These are phyloP conservation scores for Salarias fasciatus DNA, from an alignment of 2,797 vertebrate species.

Conservation along the genomic window DNA sequence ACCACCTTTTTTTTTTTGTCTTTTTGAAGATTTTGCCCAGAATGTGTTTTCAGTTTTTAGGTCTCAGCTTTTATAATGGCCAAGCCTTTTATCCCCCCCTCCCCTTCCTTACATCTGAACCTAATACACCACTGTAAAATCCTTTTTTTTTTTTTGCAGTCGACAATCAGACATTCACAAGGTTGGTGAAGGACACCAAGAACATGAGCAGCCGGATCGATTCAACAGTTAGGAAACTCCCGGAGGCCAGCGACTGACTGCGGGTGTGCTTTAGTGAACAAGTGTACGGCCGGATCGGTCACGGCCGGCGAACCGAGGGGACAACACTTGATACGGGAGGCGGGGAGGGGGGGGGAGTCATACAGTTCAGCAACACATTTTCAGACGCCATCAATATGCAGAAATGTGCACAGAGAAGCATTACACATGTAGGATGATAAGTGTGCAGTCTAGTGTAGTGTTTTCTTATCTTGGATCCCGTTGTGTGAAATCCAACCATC, in stretches of 20 bases:
- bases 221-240: slow-evolving; percentile 61
- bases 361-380: slow-evolving; percentile 24
- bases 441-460: slow-evolving; percentile 8
- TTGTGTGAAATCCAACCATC: slow-evolving; percentile 14
- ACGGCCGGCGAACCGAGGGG: slow-evolving; percentile 19
- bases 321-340: slow-evolving; percentile 33
- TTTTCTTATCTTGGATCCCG: slow-evolving; percentile 22
- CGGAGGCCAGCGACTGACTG: slow-evolving; percentile 47
- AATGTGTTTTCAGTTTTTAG: slow-evolving; percentile 18
- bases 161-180: slow-evolving; percentile 62
- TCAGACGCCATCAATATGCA: slow-evolving; percentile 19
- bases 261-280: slow-evolving; percentile 47
- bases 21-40: slow-evolving; percentile 36
- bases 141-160: slow-evolving; percentile 40
- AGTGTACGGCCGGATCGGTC: slow-evolving; percentile 25
- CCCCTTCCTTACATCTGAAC: slow-evolving; percentile 24
- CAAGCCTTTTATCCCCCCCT: slow-evolving; percentile 47
- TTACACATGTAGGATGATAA: slow-evolving; percentile 2
- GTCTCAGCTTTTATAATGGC: slow-evolving; percentile 37
- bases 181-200: slow-evolving; percentile 62
- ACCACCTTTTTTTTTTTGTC: slow-evolving; percentile 26
- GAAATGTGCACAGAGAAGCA: slow-evolving; percentile 25
- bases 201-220: slow-evolving; percentile 63
- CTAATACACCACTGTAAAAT: slow-evolving; percentile 48
- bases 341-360: slow-evolving; percentile 15